Conservation (phyloP, 1,140 invertebrate genomes). For the Arctopsyche grandis region DNA sequence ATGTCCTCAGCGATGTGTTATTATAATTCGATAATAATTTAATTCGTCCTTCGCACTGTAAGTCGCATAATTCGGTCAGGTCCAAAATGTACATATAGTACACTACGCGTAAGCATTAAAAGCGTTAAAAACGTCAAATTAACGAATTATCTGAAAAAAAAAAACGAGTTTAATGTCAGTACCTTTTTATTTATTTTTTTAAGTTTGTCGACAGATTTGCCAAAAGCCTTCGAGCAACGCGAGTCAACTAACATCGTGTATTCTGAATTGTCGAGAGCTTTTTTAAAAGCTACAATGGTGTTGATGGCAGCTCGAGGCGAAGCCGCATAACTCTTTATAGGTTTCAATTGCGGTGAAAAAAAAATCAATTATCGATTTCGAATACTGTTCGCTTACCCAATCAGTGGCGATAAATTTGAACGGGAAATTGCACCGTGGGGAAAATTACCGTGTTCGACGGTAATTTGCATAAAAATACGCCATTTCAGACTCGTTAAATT, state of each 20-base stretch:
- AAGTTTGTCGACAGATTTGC: too few relatives aligned
- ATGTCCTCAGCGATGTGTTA: not conserved
- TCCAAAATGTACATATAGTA: not conserved
- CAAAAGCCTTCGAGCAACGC: too few relatives aligned
- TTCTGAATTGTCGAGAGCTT: too few relatives aligned
- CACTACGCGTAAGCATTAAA: too few relatives aligned
- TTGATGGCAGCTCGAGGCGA: too few relatives aligned
- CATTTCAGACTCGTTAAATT: not conserved
- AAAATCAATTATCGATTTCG: constrained; percentile 10
- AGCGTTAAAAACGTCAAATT: not conserved
- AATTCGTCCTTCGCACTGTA: constrained; percentile 6
- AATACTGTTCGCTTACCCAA: not conserved
- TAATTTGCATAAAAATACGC: constrained; percentile 10
- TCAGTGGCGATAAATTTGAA: constrained; percentile 9
- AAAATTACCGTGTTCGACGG: constrained; percentile 7
- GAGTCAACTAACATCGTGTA: too few relatives aligned
- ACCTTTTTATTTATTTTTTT: too few relatives aligned
- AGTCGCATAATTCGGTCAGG: not conserved
- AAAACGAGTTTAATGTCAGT: too few relatives aligned
- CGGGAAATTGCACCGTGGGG: not conserved
- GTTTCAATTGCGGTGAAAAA: not conserved
- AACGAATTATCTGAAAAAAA: not conserved
- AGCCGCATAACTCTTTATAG: too few relatives aligned
- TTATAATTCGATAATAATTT: constrained; percentile 28
- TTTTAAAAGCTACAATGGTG: too few relatives aligned